phyloP scores from a whole-genome alignment of 64 coral and sea anemone species.

The Actinia tenebrosa region DNA sequence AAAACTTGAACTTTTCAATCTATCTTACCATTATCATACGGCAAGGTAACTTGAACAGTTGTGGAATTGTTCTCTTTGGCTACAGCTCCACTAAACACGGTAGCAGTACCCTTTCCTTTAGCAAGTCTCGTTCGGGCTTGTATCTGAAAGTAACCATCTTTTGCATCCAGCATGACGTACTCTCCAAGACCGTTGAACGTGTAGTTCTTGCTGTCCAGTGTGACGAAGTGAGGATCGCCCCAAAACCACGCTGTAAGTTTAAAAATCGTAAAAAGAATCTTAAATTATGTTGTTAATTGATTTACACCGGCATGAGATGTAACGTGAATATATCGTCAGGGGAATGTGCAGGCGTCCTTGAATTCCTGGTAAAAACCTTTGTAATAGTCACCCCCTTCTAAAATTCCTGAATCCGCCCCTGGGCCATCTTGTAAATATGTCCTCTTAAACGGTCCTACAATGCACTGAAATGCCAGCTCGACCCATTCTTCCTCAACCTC shows the following conservation, averaged over 20 bases:
- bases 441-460: too few relatives aligned
- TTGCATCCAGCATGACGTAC: slow-evolving; percentile 29
- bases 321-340: too few relatives aligned
- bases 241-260: slow-evolving; percentile 18
- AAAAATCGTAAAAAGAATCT: neutral
- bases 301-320: too few relatives aligned
- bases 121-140: slow-evolving; percentile 36
- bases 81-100: slow-evolving; percentile 21
- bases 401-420: too few relatives aligned
- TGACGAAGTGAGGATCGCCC: slow-evolving; percentile 43
- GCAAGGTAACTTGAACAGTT: slow-evolving; percentile 19
- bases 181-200: slow-evolving; percentile 50
- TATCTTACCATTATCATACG: neutral
- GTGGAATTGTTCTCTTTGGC: slow-evolving; percentile 28
- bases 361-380: too few relatives aligned
- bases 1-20: too few relatives aligned
- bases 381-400: too few relatives aligned
- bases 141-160: slow-evolving; percentile 30
- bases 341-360: too few relatives aligned
- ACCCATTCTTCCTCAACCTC: too few relatives aligned
- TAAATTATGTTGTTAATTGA: too few relatives aligned
- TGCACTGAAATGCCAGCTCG: too few relatives aligned
- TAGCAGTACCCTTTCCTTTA: slow-evolving; percentile 13
- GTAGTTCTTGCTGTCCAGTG: slow-evolving; percentile 34
- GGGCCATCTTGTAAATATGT: too few relatives aligned